Conservation (phyloP, 2,113 vertebrate species). For the Hypocryptadius cinnamomeus region DNA sequence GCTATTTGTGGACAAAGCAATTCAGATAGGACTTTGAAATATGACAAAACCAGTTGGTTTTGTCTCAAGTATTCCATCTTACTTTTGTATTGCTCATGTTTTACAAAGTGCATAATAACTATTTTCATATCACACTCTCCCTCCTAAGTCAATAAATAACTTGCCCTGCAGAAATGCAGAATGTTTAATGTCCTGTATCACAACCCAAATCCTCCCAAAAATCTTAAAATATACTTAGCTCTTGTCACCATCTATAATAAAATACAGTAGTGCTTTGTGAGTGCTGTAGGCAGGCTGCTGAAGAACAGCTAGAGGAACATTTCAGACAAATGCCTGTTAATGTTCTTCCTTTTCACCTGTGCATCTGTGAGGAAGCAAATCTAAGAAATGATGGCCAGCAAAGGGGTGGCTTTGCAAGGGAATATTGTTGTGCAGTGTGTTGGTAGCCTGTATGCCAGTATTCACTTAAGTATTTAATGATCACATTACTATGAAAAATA, state of each 20-base stretch:
- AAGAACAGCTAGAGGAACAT: neutral
- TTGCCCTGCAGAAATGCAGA: neutral
- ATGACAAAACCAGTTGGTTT: neutral
- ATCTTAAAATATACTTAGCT: neutral
- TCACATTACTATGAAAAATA: neutral
- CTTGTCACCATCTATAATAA: neutral
- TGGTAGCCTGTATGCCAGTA: neutral
- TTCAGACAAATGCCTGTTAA: neutral
- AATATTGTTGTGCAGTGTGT: neutral
- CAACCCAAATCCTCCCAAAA: accelerated
- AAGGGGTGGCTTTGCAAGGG: neutral
- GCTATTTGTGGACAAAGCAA: neutral
- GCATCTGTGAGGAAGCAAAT: neutral
- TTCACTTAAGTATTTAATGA: neutral
- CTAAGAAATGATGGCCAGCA: neutral
- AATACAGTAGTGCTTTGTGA: neutral
- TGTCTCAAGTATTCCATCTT: neutral
- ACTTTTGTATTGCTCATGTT: neutral
- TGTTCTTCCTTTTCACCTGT: neutral
- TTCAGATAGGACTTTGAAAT: neutral
- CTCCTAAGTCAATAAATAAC: neutral
- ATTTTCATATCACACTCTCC: neutral
- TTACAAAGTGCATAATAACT: neutral
- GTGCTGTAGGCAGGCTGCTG: neutral
- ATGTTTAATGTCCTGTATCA: neutral